Evolutionary conservation across 1,140 invertebrate species (phyloP), one percentile per base, ranked within the genome.

Genomic region (Caenorhabditis tropicalis): DNA sequence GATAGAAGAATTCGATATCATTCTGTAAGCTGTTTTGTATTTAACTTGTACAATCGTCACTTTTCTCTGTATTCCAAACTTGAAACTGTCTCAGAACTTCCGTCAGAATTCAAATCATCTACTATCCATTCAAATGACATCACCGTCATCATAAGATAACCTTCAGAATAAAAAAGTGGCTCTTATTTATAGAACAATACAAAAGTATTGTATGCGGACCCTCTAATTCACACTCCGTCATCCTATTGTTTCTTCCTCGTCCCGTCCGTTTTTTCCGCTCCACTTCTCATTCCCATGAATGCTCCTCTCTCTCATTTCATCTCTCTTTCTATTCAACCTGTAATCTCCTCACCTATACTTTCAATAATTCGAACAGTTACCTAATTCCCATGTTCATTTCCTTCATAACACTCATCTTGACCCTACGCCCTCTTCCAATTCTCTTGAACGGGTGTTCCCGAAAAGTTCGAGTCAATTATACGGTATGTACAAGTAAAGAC

Each of bases 381-480:
- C 65, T 24, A 43, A 74, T 74, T 74, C 65, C 24, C 65, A 74
- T 74, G 65, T 74, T 29, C 65, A 24, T 46, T 21, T 43, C 7
- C 58, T 21, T 46, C 65, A 74, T 74, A 43, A 74, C 65, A 65
- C 58, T 65, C 58, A 65, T 65, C 58, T 65, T 65, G 58, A 65
- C 58, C 58, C 31, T 24, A 27, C 60, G 0, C 53, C 21, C 53
- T n/a, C 60, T 27, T 21, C 29, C 12, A 19, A 51, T 33, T 65
- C 33, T 29, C 33, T n/a, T n/a, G 36, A 74, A 74, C 65, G 65
- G 65, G 33, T 46, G 65, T 74, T 74, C 36, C 36, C 65, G 65
- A 43, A 74, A 74, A 74, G 65, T 74, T 74, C 65, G 65, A 74
- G 65, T 74, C 65, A 74, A 74, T 74, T 74, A 74, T 74, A 74